Conservation (phyloP, 2,113 vertebrate species). For the Oxyruncus cristatus region DNA sequence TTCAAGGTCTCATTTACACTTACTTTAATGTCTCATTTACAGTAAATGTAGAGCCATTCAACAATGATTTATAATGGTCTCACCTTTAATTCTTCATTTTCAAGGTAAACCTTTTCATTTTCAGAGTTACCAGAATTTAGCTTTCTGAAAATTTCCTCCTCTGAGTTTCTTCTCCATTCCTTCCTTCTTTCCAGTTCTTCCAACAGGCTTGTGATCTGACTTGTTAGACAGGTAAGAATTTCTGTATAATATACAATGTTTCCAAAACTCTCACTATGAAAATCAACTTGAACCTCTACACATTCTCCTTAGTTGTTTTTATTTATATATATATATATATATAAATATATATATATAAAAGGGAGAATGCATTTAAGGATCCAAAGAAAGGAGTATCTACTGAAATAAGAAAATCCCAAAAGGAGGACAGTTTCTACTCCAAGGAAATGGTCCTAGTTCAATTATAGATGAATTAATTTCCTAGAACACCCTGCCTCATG, state of each 20-base stretch:
- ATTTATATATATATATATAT: background rate
- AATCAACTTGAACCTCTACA: background rate
- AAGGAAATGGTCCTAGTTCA: background rate
- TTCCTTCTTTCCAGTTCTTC: constrained; percentile 72
- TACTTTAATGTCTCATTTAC: background rate
- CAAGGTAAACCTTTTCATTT: constrained; percentile 72
- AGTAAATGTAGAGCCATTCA: background rate
- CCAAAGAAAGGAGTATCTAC: background rate
- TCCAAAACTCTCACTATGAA: background rate
- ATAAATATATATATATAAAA: too few relatives aligned
- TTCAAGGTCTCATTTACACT: background rate
- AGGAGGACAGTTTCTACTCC: background rate
- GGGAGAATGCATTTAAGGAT: background rate
- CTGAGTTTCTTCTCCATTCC: constrained; percentile 61
- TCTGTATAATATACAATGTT: background rate
- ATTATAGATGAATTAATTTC: background rate
- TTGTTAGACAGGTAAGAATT: constrained; percentile 53
- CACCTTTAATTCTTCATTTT: constrained; percentile 84
- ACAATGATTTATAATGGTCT: background rate
- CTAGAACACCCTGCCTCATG: background rate
- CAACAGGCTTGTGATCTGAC: constrained; percentile 76
- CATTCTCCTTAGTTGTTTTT: background rate
- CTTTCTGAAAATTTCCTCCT: constrained; percentile 71
- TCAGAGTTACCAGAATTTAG: constrained; percentile 73
- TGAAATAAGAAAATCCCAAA: background rate